Conservation (phyloP, 2,797 vertebrate genomes). For the Meriones psammophilus region DNA sequence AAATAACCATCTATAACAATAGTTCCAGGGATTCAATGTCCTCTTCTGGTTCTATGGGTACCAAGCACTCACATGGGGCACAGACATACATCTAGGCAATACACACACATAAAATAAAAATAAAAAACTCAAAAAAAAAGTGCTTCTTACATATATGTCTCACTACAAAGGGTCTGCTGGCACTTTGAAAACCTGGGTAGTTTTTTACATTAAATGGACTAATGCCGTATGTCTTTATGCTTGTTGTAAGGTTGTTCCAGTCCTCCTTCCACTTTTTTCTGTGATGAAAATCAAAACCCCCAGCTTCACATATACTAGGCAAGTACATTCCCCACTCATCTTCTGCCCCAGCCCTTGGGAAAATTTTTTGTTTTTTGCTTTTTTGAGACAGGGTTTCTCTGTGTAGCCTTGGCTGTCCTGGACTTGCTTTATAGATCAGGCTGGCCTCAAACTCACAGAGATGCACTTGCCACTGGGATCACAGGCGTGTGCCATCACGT, state of each 20-base stretch:
- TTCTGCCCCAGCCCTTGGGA: background rate
- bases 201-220: background rate
- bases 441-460: no score
- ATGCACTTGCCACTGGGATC: no score
- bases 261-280: no score
- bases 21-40: background rate
- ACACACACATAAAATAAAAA: background rate
- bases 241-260: background rate
- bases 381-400: no score
- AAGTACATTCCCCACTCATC: background rate
- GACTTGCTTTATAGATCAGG: no score
- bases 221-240: background rate
- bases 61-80: background rate
- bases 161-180: background rate
- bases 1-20: background rate
- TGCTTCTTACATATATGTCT: background rate
- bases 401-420: no score
- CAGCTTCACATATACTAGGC: background rate
- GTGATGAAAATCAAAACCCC: background rate
- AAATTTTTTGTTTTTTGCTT: no score
- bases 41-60: background rate
- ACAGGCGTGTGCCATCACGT: no score
- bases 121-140: background rate
- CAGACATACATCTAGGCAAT: background rate
- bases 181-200: background rate